phyloP scores from a whole-genome alignment of 1,140 invertebrate genomes.

The Drosophila lini region DNA sequence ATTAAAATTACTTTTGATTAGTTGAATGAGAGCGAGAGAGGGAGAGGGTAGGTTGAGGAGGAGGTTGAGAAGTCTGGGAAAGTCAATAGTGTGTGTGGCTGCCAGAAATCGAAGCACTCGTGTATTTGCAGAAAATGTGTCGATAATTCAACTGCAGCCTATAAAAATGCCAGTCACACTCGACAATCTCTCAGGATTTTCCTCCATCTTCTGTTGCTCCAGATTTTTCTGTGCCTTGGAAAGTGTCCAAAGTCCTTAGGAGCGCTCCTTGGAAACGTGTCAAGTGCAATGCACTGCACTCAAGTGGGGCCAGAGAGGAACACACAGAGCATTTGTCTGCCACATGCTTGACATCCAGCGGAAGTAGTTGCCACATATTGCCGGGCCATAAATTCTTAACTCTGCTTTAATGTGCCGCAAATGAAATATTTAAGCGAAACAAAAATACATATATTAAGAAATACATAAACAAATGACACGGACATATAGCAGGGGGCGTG shows the following conservation, averaged over 20 bases:
- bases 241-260: slow-evolving; percentile 40
- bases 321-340: slow-evolving; percentile 46
- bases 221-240: slow-evolving; percentile 35
- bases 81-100: slow-evolving; percentile 59
- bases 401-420: slow-evolving; percentile 54
- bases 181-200: slow-evolving; percentile 16
- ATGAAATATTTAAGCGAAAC: slow-evolving; percentile 48
- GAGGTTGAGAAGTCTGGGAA: slow-evolving; percentile 34
- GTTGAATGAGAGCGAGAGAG: slow-evolving; percentile 57
- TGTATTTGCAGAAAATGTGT: slow-evolving; percentile 34
- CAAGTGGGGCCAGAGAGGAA: slow-evolving; percentile 28
- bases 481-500: slow-evolving; percentile 43
- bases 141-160: slow-evolving; percentile 56
- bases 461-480: slow-evolving; percentile 53
- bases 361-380: slow-evolving; percentile 50
- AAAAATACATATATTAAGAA: slow-evolving; percentile 7
- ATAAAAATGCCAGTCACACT: slow-evolving; percentile 71
- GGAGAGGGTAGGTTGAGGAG: slow-evolving; percentile 8
- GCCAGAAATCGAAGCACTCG: slow-evolving; percentile 17
- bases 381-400: slow-evolving; percentile 49
- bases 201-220: not conserved
- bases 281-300: slow-evolving; percentile 77
- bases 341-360: slow-evolving; percentile 56
- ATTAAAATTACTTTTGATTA: slow-evolving; percentile 82
- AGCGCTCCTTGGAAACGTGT: slow-evolving; percentile 56